phyloP scores from a whole-genome alignment of 2,797 vertebrate genomes.

The Takifugu ocellatus region DNA sequence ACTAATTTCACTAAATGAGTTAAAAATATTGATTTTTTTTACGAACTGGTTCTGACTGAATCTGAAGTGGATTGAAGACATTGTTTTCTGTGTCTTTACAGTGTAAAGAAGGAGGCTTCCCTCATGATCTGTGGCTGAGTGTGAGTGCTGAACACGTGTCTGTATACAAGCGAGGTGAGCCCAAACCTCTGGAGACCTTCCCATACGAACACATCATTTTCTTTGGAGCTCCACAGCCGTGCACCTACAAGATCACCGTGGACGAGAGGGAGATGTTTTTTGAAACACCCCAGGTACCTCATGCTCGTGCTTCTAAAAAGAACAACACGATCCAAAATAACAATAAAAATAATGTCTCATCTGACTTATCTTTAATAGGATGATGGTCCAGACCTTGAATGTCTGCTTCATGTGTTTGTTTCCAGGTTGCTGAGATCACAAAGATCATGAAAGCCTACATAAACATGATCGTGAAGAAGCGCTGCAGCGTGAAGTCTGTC shows the following conservation, averaged over 20 bases:
- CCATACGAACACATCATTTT: slow-evolving; percentile 92
- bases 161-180: slow-evolving; percentile 87
- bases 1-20: too few species aligned
- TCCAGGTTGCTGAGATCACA: slow-evolving; percentile 89
- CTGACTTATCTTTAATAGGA: too few species aligned
- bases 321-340: background rate
- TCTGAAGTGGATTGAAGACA: too few species aligned
- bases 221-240: slow-evolving; percentile 87
- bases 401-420: slow-evolving; percentile 12
- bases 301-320: background rate
- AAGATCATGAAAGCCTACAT: slow-evolving; percentile 97
- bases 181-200: slow-evolving; percentile 89
- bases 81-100: slow-evolving; percentile 41
- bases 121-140: slow-evolving; percentile 90
- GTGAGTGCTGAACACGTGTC: slow-evolving; percentile 92
- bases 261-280: slow-evolving; percentile 94
- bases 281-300: slow-evolving; percentile 85
- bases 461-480: slow-evolving; percentile 95
- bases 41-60: too few species aligned
- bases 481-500: slow-evolving; percentile 87
- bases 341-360: too few species aligned
- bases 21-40: too few species aligned
- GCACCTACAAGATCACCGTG: slow-evolving; percentile 92
- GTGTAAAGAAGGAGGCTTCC: slow-evolving; percentile 94
- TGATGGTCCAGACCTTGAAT: background rate